phyloP scores from a whole-genome alignment of 1,140 invertebrate genomes.

The Telenomus remus region DNA sequence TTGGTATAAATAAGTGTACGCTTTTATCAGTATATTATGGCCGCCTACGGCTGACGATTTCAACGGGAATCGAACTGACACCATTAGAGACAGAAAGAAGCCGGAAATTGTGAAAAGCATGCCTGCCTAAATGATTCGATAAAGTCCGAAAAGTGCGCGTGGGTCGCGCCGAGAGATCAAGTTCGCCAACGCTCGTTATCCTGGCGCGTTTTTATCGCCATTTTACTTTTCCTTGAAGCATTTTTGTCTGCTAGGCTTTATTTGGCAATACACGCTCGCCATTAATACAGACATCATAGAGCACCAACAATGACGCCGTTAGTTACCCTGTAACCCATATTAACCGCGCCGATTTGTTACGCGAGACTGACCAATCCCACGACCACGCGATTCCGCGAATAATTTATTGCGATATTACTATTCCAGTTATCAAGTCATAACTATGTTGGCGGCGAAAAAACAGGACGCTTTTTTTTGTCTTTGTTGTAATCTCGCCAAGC shows the following conservation, averaged over 20 bases:
- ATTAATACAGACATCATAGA: conserved; percentile 41
- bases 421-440: not conserved
- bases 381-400: conserved; percentile 27
- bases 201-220: conserved; percentile 15
- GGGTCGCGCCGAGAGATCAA: conserved; percentile 26
- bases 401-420: conserved; percentile 46
- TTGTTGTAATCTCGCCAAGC: too few relatives aligned
- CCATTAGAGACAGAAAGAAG: conserved; percentile 10
- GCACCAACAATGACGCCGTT: conserved; percentile 49
- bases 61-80: conserved; percentile 23
- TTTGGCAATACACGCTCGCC: conserved; percentile 51
- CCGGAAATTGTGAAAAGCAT: conserved; percentile 44
- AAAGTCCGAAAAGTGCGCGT: conserved; percentile 51
- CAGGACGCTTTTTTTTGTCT: too few relatives aligned
- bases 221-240: conserved; percentile 42
- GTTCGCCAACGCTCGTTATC: conserved; percentile 53
- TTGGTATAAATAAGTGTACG: too few relatives aligned
- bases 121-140: conserved; percentile 42
- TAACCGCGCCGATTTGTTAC: conserved; percentile 56
- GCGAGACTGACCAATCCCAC: conserved; percentile 36
- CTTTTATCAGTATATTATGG: not conserved
- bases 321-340: conserved; percentile 60
- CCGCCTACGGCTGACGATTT: not conserved
- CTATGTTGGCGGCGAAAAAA: too few relatives aligned
- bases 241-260: conserved; percentile 49